A percentile compares a stretch with the other conserved stretches of the same genome.
Conservation (phyloP, 2,113 vertebrate genomes). For the Brachyistius frenatus region DNA sequence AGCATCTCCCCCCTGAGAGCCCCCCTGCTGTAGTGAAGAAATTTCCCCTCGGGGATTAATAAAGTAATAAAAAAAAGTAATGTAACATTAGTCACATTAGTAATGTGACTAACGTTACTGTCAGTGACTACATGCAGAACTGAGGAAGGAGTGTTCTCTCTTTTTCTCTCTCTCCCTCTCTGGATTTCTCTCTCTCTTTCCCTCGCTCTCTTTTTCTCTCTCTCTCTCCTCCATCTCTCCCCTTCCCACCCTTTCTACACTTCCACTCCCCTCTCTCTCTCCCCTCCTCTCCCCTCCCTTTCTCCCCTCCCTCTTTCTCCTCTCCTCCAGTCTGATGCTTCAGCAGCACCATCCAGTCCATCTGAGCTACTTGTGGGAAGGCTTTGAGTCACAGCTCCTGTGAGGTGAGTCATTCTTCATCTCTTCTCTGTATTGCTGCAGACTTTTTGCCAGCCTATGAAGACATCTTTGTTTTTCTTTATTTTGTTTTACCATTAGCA, state of each 20-base stretch:
- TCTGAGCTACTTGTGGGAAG: constrained; percentile 33
- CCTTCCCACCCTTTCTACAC: constrained; percentile 1
- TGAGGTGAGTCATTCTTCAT: constrained; percentile 68
- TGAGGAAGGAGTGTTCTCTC: constrained; percentile 28
- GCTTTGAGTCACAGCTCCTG: constrained; percentile 50
- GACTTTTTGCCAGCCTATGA: not conserved
- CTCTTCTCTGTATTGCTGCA: constrained; percentile 5
- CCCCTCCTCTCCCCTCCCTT: not conserved
- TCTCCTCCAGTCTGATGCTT: constrained; percentile 45
- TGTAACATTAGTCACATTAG: no score
- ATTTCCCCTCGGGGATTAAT: no score
- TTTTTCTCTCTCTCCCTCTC: not conserved
- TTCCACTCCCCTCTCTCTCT: constrained; percentile 42
- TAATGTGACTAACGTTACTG: not conserved
- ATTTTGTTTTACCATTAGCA: not conserved
- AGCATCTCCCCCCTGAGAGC: no score
- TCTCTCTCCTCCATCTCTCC: not conserved
- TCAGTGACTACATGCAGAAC: constrained; percentile 36
- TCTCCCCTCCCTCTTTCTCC: constrained; percentile 38
- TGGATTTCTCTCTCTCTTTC: not conserved
- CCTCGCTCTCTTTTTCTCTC: not conserved
- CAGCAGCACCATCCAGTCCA: constrained; percentile 25
- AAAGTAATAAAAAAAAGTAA: no score
- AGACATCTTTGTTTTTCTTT: constrained; percentile 2
- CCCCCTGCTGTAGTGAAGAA: no score